Percentiles rank a stretch among this genome's conserved stretches.
Evolutionary conservation across 2,888 invertebrate species (phyloP).

Genomic region (Octonoba sinensis): DNA sequence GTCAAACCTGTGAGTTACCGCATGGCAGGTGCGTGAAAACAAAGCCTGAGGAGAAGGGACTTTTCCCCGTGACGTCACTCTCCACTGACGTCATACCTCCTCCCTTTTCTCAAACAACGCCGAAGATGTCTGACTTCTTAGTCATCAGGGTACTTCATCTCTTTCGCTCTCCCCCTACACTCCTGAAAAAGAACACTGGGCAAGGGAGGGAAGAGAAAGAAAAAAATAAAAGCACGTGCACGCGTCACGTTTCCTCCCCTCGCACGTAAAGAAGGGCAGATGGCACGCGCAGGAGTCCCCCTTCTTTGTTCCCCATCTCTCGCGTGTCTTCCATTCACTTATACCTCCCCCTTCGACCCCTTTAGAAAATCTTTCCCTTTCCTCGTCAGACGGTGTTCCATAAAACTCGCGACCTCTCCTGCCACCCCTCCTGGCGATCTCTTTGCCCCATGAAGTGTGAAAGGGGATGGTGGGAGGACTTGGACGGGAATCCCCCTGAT

Average conservation of each 20-base stretch:
- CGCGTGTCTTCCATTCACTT: slow-evolving; percentile 21
- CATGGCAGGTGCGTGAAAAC: too few species aligned
- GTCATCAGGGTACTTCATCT: slow-evolving; percentile 27
- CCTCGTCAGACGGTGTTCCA: neutral
- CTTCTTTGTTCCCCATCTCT: slow-evolving; percentile 16
- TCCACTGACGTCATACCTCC: slow-evolving; percentile 38
- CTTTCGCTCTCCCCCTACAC: neutral
- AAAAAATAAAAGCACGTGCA: slow-evolving; percentile 1
- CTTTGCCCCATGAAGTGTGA: too few species aligned
- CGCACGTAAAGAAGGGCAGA: slow-evolving; percentile 29
- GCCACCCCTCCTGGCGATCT: too few species aligned
- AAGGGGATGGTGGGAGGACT: too few species aligned
- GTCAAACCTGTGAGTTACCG: too few species aligned
- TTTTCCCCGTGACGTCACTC: slow-evolving; percentile 3
- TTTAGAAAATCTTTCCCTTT: slow-evolving; percentile 17
- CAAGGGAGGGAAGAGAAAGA: neutral
- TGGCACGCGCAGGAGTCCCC: slow-evolving; percentile 36
- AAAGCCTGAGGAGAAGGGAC: too few species aligned
- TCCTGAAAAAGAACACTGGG: neutral
- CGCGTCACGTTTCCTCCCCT: slow-evolving; percentile 11
- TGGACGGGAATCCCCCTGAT: neutral
- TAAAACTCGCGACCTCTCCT: too few species aligned
- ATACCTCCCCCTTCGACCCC: slow-evolving; percentile 17
- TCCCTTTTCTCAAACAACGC: slow-evolving; percentile 46
- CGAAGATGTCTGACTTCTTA: slow-evolving; percentile 55